A percentile compares a stretch with the other conserved stretches of the same genome.
phyloP scores from a whole-genome alignment of 2,113 vertebrate species.

The Monarcha castaneiventris region DNA sequence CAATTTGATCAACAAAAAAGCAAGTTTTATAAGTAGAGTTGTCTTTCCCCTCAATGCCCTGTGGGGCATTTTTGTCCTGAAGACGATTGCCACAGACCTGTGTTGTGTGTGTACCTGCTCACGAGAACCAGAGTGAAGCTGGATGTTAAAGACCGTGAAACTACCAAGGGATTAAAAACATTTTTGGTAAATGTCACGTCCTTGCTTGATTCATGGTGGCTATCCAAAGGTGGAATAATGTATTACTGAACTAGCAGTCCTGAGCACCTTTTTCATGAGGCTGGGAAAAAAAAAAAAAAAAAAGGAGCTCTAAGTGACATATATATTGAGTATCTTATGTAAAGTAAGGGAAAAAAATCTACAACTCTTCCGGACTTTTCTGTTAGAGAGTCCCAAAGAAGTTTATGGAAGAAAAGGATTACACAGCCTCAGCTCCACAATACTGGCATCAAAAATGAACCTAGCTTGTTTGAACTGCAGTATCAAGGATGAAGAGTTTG shows the following conservation, averaged over 20 bases:
- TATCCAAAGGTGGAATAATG: neutral
- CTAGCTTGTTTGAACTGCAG: neutral
- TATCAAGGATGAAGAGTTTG: neutral
- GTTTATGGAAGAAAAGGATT: neutral
- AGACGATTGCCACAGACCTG: neutral
- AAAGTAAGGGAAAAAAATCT: neutral
- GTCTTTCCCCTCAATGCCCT: neutral
- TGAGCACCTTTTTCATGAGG: neutral
- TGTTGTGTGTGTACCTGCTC: neutral
- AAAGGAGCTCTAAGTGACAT: rapidly evolving
- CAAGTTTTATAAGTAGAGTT: neutral
- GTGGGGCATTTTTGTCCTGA: neutral
- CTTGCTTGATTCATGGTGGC: neutral
- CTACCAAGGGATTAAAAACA: neutral
- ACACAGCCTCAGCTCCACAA: neutral
- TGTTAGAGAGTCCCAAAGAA: rapidly evolving
- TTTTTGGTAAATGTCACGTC: neutral
- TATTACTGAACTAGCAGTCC: neutral
- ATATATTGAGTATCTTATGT: neutral
- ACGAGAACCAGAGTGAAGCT: neutral
- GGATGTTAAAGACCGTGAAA: neutral
- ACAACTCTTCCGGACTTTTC: neutral
- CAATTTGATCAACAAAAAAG: neutral
- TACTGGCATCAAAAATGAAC: neutral
- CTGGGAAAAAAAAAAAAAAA: neutral